Conservation (phyloP, 2,113 vertebrate genomes). For the Galbula dea region DNA sequence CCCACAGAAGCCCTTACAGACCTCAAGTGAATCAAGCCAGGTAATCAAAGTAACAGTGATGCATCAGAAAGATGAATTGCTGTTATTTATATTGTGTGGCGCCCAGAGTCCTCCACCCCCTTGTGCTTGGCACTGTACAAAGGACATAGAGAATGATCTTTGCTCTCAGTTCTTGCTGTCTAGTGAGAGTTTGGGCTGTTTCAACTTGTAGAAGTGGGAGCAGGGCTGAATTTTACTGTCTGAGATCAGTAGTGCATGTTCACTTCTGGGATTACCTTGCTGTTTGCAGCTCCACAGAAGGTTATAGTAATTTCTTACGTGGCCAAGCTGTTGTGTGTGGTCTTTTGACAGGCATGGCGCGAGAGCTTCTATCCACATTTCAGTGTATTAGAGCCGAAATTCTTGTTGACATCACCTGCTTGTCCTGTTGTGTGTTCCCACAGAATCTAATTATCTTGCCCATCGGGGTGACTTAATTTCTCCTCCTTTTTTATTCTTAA, state of each 20-base stretch:
- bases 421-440: background rate
- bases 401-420: background rate
- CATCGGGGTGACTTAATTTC: background rate
- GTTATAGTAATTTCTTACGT: background rate
- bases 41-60: constrained; percentile 11
- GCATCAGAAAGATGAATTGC: constrained; percentile 3
- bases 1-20: background rate
- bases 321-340: background rate
- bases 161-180: background rate
- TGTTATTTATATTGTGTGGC: background rate
- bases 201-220: background rate
- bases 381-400: background rate
- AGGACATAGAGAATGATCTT: background rate
- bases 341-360: background rate
- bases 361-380: background rate
- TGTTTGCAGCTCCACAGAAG: background rate
- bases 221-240: background rate
- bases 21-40: constrained; percentile 2
- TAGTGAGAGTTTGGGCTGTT: background rate
- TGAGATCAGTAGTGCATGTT: background rate
- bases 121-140: background rate
- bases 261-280: background rate
- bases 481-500: background rate
- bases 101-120: background rate
- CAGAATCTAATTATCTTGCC: background rate